These are phyloP conservation scores for Petrosia ficiformis DNA, from an alignment of 37 sponge, comb jelly and placozoan genomes.

Conservation along the genomic window DNA sequence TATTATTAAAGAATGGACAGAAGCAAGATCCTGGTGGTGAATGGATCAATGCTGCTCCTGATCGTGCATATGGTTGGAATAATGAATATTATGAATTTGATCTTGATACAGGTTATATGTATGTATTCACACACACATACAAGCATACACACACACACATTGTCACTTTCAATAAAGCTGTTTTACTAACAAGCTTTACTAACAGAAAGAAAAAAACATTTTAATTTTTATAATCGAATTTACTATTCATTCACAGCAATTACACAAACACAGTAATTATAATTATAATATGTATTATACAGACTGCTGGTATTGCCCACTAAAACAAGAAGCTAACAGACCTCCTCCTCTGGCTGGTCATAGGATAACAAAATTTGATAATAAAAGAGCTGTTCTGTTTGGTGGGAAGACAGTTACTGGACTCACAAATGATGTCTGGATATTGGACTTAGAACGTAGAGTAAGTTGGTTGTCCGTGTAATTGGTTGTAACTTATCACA, in stretches of 20 bases:
- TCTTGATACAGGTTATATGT: conserved; percentile 37
- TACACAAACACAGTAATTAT: neutral
- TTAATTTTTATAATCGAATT: neutral
- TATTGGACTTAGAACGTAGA: conserved; percentile 21
- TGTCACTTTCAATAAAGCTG: too few species aligned
- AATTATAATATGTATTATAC: conserved; percentile 2
- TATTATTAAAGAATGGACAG: neutral
- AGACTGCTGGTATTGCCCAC: conserved; percentile 36
- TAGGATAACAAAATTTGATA: conserved; percentile 30
- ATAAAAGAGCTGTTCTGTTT: conserved; percentile 37
- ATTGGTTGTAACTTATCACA: neutral
- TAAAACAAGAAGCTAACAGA: conserved; percentile 11
- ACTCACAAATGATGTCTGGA: conserved; percentile 6
- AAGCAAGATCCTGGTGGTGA: neutral
- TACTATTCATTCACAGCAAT: too few species aligned
- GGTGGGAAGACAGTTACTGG: conserved; percentile 24
- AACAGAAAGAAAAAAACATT: neutral
- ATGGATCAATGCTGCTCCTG: neutral
- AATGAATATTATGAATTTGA: conserved; percentile 75
- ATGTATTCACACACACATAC: too few species aligned
- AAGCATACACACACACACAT: too few species aligned
- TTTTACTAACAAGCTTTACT: too few species aligned
- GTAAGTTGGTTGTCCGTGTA: conserved; percentile 2
- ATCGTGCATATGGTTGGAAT: conserved; percentile 48
- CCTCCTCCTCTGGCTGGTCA: conserved; percentile 26